Conservation (phyloP, 2,113 vertebrate genomes). For the Gnathonemus echidnorhynchus region DNA sequence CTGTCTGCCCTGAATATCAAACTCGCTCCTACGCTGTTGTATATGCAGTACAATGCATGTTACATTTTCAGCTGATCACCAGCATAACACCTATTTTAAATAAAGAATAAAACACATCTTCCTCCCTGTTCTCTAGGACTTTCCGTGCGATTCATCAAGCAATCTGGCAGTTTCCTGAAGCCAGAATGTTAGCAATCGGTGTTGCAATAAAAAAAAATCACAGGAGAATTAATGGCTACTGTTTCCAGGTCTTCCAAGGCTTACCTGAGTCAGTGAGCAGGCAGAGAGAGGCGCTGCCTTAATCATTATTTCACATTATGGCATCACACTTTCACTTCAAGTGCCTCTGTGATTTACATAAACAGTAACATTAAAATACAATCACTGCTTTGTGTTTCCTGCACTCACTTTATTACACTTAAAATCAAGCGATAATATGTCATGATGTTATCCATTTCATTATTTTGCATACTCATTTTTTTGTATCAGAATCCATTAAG, state of each 20-base stretch:
- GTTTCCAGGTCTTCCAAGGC: background rate
- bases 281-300: too few species aligned
- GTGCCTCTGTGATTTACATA: constrained; percentile 1
- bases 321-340: background rate
- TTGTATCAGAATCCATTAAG: background rate
- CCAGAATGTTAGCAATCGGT: background rate
- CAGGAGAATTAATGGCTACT: background rate
- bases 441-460: constrained; percentile 8
- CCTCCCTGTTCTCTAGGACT: background rate
- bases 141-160: background rate
- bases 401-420: background rate
- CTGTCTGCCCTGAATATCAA: background rate
- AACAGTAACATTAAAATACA: constrained; percentile 14
- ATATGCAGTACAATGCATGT: background rate
- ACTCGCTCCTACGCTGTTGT: background rate
- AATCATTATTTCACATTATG: background rate
- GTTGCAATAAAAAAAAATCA: background rate
- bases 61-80: background rate
- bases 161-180: background rate
- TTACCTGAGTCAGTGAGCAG: background rate
- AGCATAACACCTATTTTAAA: background rate
- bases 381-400: constrained; percentile 5
- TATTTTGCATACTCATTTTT: background rate
- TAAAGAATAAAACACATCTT: background rate
- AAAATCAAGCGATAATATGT: background rate